phyloP scores from a whole-genome alignment of 1,140 invertebrate genomes.

The Nixonia krombeini region DNA sequence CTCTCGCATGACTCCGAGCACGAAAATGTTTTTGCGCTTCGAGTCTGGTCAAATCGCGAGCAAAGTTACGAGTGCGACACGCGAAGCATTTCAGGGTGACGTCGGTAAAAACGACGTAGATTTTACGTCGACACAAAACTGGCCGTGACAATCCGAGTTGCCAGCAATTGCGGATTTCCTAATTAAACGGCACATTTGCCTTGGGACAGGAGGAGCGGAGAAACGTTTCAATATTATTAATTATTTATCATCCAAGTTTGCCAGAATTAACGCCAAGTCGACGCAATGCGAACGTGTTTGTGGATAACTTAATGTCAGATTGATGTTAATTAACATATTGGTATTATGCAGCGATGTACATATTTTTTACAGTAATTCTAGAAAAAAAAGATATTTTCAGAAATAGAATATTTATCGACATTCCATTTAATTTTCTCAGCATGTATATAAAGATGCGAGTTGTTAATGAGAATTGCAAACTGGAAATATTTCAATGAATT shows the following conservation, averaged over 20 bases:
- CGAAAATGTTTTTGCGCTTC: slow-evolving; percentile 13
- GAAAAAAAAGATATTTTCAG: too few species aligned
- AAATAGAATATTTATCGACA: too few species aligned
- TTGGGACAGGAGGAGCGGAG: slow-evolving; percentile 49
- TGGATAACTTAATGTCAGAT: too few species aligned
- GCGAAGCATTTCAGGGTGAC: slow-evolving; percentile 28
- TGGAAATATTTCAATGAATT: too few species aligned
- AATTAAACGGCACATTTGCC: slow-evolving; percentile 59
- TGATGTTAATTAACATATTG: too few species aligned
- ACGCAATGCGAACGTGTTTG: too few species aligned
- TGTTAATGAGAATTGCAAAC: too few species aligned
- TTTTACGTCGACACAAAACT: slow-evolving; percentile 41
- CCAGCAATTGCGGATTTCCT: slow-evolving; percentile 59
- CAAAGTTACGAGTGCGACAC: slow-evolving; percentile 35
- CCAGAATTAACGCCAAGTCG: too few species aligned
- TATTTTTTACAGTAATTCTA: too few species aligned
- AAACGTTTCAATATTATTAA: slow-evolving; percentile 47
- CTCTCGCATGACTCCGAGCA: slow-evolving; percentile 8
- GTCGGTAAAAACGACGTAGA: slow-evolving; percentile 25
- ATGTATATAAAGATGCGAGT: too few species aligned
- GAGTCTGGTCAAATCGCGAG: slow-evolving; percentile 11
- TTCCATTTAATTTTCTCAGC: too few species aligned
- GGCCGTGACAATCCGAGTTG: slow-evolving; percentile 20
- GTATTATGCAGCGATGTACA: too few species aligned
- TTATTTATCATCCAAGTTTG: slow-evolving; percentile 57